phyloP scores from a whole-genome alignment of 1,140 invertebrate genomes.

The Aphis craccivora region DNA sequence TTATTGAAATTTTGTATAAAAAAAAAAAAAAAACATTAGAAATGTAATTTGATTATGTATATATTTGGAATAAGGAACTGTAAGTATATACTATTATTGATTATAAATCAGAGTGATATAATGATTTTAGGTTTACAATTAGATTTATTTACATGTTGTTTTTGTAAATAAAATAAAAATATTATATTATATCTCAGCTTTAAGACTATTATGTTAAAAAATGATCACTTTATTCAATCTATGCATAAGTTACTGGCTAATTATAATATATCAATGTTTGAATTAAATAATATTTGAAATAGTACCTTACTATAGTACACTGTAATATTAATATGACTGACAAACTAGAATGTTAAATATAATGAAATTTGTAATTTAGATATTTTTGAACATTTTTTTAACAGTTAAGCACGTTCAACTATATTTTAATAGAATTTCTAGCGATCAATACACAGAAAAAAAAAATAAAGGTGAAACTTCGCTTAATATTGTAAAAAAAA shows the following conservation, averaged over 20 bases:
- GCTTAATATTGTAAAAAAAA: not conserved
- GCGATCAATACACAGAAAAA: not conserved
- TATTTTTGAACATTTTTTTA: not conserved
- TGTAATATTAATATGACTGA: not conserved
- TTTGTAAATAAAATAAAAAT: not conserved
- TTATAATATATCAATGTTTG: not conserved
- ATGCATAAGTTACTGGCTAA: not conserved
- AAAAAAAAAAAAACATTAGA: not conserved
- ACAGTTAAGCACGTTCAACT: not conserved
- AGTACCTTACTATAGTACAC: not conserved
- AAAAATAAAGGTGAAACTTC: not conserved
- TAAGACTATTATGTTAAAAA: not conserved
- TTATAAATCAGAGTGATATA: not conserved
- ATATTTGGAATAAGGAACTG: not conserved
- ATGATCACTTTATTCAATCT: not conserved
- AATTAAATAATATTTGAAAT: not conserved
- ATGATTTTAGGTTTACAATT: not conserved
- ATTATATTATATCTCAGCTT: not conserved
- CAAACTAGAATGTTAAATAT: not conserved
- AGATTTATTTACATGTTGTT: not conserved
- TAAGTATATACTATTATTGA: not conserved
- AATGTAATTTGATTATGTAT: not conserved
- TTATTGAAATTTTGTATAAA: not conserved
- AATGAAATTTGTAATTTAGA: not conserved
- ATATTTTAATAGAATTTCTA: not conserved